Conservation (phyloP, 2,797 vertebrate species). For the Tapera naevia region DNA sequence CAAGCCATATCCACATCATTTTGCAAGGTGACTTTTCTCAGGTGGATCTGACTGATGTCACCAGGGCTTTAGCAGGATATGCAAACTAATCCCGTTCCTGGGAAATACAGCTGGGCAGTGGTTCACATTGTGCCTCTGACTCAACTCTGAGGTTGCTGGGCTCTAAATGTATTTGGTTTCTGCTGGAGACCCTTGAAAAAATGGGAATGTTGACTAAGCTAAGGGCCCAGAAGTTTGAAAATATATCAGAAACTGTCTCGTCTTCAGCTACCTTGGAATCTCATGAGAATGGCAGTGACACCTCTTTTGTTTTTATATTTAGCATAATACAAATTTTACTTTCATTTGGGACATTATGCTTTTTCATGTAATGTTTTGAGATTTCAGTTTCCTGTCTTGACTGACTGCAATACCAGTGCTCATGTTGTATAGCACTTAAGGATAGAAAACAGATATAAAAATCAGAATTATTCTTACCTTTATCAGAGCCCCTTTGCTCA, state of each 20-base stretch:
- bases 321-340: background rate
- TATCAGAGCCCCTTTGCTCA: background rate
- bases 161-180: background rate
- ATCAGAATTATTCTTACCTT: background rate
- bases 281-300: background rate
- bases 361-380: background rate
- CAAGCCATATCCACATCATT: background rate
- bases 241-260: background rate
- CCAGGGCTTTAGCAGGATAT: background rate
- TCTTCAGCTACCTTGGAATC: background rate
- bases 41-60: background rate
- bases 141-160: background rate
- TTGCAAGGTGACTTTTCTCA: background rate
- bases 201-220: background rate
- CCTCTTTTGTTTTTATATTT: background rate
- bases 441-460: background rate
- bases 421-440: background rate
- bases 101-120: background rate
- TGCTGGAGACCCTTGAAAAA: background rate
- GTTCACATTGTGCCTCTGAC: background rate
- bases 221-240: background rate
- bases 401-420: background rate
- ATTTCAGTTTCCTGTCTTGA: background rate
- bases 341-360: background rate
- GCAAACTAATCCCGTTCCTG: background rate